A percentile compares a stretch with the other conserved stretches of the same genome.
Evolutionary conservation across 2,888 invertebrate species (phyloP).

Genomic region (Zhuqinia jingwanae): DNA sequence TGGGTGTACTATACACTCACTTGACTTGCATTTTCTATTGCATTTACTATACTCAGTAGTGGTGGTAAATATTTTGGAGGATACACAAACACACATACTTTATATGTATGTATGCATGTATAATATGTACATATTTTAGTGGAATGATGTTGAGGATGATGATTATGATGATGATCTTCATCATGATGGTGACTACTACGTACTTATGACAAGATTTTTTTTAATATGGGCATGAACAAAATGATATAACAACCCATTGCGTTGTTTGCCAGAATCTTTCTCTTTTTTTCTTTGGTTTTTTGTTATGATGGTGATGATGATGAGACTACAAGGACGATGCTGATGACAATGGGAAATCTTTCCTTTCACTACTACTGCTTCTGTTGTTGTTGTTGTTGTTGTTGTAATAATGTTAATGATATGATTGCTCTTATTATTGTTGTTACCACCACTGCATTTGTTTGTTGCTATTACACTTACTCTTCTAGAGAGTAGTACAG

Average conservation of each 20-base stretch:
- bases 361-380: not conserved
- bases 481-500: not conserved
- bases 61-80: too few species aligned
- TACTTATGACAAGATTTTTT: too few species aligned
- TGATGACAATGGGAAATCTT: not conserved
- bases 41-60: too few species aligned
- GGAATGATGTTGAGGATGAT: not conserved
- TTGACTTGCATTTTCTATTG: constrained; percentile 10
- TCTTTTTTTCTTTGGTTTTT: not conserved
- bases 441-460: not conserved
- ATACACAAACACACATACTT: too few species aligned
- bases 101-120: too few species aligned
- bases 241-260: not conserved
- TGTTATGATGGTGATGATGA: constrained; percentile 2
- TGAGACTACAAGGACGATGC: too few species aligned
- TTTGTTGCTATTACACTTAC: not conserved
- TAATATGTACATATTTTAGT: constrained; percentile 1
- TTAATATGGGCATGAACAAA: not conserved
- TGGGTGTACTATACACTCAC: not conserved
- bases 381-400: too few species aligned
- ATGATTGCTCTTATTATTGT: not conserved
- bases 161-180: not conserved
- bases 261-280: not conserved
- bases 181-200: too few species aligned
- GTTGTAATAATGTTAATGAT: constrained; percentile 40